Conservation (phyloP, 2,888 invertebrate species). For the Clunio marinus region DNA sequence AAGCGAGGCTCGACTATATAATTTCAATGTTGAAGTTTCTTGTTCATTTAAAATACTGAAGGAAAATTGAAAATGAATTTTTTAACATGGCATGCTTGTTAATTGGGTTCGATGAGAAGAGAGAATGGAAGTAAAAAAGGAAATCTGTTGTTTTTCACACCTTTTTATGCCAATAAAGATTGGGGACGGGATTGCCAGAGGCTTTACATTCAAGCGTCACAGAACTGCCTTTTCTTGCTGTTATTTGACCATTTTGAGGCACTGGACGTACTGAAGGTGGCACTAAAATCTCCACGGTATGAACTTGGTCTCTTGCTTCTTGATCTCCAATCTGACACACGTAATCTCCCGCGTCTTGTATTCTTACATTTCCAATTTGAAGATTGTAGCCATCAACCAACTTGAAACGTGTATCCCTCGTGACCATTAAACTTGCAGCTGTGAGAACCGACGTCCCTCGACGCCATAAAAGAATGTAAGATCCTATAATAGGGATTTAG, state of each 20-base stretch:
- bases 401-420: slow-evolving; percentile 62
- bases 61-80: neutral
- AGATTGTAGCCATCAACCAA: slow-evolving; percentile 66
- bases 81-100: neutral
- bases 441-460: slow-evolving; percentile 66
- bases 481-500: slow-evolving; percentile 52
- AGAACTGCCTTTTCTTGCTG: slow-evolving; percentile 63
- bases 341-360: slow-evolving; percentile 68
- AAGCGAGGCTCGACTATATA: no score
- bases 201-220: slow-evolving; percentile 67
- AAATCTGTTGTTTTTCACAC: slow-evolving; percentile 45
- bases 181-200: slow-evolving; percentile 68
- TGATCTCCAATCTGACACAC: slow-evolving; percentile 69
- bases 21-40: neutral
- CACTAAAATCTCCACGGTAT: slow-evolving; percentile 62
- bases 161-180: slow-evolving; percentile 66
- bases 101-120: neutral
- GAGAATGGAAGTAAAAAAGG: no score
- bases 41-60: neutral
- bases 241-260: slow-evolving; percentile 63
- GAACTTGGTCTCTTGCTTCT: slow-evolving; percentile 64
- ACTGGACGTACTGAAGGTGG: slow-evolving; percentile 65
- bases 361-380: slow-evolving; percentile 65
- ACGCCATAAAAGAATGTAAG: slow-evolving; percentile 64
- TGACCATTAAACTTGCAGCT: slow-evolving; percentile 67